phyloP scores from a whole-genome alignment of 1,140 invertebrate genomes.

The Caenorhabditis brenneri region DNA sequence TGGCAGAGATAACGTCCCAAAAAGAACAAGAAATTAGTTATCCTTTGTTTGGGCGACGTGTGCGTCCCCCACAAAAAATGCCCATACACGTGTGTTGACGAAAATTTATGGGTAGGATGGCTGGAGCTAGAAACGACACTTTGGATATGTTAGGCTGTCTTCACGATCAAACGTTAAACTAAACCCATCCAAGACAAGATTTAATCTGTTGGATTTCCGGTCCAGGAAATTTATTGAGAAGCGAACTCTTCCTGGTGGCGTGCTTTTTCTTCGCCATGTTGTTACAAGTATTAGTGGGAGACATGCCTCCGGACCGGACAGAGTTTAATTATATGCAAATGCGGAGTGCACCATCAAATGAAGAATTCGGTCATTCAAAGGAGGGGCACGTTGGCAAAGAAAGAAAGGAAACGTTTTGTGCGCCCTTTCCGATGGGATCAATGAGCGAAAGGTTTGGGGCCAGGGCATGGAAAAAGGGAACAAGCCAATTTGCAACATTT shows the following conservation, averaged over 20 bases:
- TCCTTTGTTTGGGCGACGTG: constrained; percentile 25
- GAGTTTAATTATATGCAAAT: constrained; percentile 35
- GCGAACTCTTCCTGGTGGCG: not conserved
- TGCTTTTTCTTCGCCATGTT: not conserved
- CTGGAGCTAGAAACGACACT: not conserved
- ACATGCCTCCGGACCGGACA: not conserved
- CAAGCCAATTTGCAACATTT: constrained; percentile 24
- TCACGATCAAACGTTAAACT: not conserved
- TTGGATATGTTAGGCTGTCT: not conserved
- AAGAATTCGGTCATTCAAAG: constrained; percentile 42
- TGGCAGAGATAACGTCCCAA: constrained; percentile 1
- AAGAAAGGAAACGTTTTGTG: not conserved
- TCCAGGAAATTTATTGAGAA: not conserved
- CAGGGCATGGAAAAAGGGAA: not conserved
- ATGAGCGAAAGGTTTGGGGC: not conserved
- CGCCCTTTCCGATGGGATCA: constrained; percentile 24
- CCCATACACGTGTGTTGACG: not conserved
- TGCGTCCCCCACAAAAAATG: not conserved
- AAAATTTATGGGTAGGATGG: constrained; percentile 35
- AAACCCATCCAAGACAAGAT: not conserved
- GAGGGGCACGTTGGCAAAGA: not conserved
- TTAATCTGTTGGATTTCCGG: not conserved
- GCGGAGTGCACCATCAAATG: constrained; percentile 23
- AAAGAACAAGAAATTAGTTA: constrained; percentile 31
- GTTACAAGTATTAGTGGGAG: constrained; percentile 7